Base-by-base conservation (phyloP, 2,113 vertebrate species). In the Felis chaus region DNA sequence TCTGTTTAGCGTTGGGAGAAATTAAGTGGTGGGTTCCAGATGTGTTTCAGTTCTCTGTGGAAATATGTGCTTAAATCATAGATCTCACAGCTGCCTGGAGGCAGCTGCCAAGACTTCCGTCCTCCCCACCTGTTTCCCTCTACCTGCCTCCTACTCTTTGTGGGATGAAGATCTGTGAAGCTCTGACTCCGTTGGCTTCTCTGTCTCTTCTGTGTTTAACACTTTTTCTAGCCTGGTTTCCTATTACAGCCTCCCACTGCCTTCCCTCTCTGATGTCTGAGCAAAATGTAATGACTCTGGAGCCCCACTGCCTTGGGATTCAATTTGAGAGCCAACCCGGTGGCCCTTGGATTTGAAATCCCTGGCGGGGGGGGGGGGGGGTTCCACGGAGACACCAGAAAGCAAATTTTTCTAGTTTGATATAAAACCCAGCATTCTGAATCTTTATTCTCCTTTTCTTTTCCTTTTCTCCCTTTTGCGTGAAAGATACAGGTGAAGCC, bases 1-100 rank as follows among this genome's bases (percentile, higher is more conserved):
- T 97, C 65, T 97, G 85, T 97, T 88, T 93, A 90, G 84, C 95
- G 89, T 95, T 86, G 81, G 96, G 57, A 92, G 82, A 96, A 93
- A 98, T 97, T 91, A 91, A 96, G 93, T 84, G 41, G 66, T 33
- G 94, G 92, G 65, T 53, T 98, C 91, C 97, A 98, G 94, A 97
- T 98, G 98, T 92, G 88, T 91, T 95, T 95, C 90, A 2, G 18
- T 97, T 96, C 94, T 96, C 78, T 68, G 36, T 41, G 63, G 91
- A 98, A 89, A 93, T 95, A 66, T 31, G 80, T 84, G 96, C 86
- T 97, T 97, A 98, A 98, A 73, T 83, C 73, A 61, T 14, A 90
- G 71, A 87, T 95, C 92, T 87, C 66, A 92, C 69, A 76, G 57
- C 89, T 96, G 57, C 69, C 97, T 95, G 45, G 36, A 87, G 80